These are phyloP conservation scores for Pseudorectes ferrugineus DNA, from an alignment of 2,113 vertebrate species.

Conservation along the genomic window DNA sequence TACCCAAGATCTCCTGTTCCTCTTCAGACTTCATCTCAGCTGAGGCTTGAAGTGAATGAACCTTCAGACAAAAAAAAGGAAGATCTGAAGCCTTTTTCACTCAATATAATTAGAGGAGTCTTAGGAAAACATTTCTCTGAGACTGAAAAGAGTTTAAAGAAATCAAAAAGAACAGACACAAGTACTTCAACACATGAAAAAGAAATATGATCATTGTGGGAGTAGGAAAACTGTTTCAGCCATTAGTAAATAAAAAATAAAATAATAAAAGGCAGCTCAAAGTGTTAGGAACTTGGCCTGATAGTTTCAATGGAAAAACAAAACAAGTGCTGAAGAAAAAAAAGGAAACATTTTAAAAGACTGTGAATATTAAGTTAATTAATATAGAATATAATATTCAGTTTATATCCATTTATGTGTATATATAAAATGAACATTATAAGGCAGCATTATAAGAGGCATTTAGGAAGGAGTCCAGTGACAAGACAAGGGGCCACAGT, in stretches of 20 bases:
- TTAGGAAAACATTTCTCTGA: neutral
- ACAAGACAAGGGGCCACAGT: accelerated
- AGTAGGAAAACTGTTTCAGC: neutral
- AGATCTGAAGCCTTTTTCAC: neutral
- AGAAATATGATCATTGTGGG: neutral
- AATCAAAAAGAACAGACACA: neutral
- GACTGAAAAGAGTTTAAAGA: neutral
- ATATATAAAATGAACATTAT: neutral
- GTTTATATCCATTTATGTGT: neutral
- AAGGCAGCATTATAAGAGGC: neutral
- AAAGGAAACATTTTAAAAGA: neutral
- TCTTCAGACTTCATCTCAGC: neutral
- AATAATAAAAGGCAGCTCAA: neutral
- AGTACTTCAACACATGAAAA: neutral
- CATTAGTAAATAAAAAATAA: neutral
- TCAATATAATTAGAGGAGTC: neutral
- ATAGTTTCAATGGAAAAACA: neutral
- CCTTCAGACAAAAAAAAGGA: neutral
- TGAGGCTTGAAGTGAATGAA: neutral
- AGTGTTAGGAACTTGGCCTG: neutral
- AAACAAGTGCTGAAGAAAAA: neutral
- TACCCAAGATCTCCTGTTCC: neutral
- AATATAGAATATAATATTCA: neutral
- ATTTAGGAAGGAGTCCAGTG: neutral
- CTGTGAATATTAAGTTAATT: neutral